Conservation (phyloP, 2,113 vertebrate species). For the Phyllopteryx taeniolatus region DNA sequence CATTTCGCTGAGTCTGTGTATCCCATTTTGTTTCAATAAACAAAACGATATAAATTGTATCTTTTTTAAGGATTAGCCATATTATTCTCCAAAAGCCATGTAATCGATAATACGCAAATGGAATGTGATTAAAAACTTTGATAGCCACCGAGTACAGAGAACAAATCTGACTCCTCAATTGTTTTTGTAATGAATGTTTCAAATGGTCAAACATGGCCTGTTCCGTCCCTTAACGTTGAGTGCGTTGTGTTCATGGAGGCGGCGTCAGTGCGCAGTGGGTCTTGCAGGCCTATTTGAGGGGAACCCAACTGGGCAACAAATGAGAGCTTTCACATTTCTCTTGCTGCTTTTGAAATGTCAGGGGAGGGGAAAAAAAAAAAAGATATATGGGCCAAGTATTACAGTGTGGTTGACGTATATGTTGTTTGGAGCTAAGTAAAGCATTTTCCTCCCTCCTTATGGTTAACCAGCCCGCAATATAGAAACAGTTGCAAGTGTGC, state of each 20-base stretch:
- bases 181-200: too few species aligned
- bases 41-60: too few species aligned
- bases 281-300: background rate
- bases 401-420: constrained; percentile 30
- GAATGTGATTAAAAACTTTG: too few species aligned
- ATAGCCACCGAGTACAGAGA: too few species aligned
- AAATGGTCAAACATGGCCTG: too few species aligned
- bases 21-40: too few species aligned
- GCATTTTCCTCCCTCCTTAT: constrained; percentile 42
- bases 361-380: background rate
- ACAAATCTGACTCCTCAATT: too few species aligned
- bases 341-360: constrained; percentile 29
- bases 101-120: too few species aligned
- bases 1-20: too few species aligned
- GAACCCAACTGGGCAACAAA: constrained; percentile 36
- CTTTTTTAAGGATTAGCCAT: background rate
- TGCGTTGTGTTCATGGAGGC: constrained; percentile 25
- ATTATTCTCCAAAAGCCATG: too few species aligned
- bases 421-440: constrained; percentile 63
- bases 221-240: background rate
- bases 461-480: constrained; percentile 53
- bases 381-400: constrained; percentile 20
- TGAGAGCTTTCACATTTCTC: constrained; percentile 36
- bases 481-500: constrained; percentile 40
- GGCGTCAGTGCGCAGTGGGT: constrained; percentile 7